Evolutionary conservation across 2,797 vertebrate species (phyloP).

Genomic region (Hirundo rustica): DNA sequence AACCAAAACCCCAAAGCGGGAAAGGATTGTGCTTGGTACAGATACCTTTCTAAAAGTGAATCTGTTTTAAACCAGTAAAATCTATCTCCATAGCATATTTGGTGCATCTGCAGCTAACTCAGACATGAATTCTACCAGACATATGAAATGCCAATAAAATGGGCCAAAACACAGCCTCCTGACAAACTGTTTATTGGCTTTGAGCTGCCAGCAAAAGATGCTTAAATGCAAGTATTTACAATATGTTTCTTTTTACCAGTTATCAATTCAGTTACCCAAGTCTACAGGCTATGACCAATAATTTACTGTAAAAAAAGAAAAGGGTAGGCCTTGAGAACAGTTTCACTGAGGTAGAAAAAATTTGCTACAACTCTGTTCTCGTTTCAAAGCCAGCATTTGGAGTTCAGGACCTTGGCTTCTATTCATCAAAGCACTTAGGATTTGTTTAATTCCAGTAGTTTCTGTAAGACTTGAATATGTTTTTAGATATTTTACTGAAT

Average conservation of each 20-base stretch:
- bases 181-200: neutral
- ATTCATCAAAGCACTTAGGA: slow-evolving; percentile 33
- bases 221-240: neutral
- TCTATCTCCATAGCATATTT: neutral
- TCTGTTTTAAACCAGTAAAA: neutral
- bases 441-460: slow-evolving; percentile 34
- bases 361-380: neutral
- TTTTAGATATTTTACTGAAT: slow-evolving; percentile 29
- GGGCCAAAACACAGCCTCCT: neutral
- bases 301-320: neutral
- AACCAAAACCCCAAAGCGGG: neutral
- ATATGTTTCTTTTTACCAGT: neutral
- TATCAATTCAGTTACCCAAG: neutral
- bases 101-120: neutral
- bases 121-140: neutral
- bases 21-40: neutral
- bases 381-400: neutral
- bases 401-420: slow-evolving; percentile 18
- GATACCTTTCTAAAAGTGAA: neutral
- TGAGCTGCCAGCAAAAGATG: neutral
- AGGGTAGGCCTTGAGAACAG: neutral
- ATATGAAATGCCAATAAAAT: neutral
- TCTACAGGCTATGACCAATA: neutral
- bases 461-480: neutral
- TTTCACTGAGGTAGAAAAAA: neutral